Evolutionary conservation across 1,140 invertebrate species (phyloP), one percentile per base, ranked within the genome.

Genomic region (Drosophila navojoa): DNA sequence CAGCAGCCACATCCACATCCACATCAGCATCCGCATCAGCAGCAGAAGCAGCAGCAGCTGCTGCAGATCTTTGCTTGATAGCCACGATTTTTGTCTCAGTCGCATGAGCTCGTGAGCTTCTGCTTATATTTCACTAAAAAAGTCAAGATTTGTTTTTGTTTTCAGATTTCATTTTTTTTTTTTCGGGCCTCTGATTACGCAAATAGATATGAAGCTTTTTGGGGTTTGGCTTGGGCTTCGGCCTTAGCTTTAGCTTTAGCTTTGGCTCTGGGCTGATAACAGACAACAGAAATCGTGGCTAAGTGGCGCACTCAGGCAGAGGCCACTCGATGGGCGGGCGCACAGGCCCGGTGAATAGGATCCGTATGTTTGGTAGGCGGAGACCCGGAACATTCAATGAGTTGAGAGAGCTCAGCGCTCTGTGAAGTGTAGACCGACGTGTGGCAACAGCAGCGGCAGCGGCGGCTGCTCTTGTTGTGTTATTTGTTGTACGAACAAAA

Each of bases 351-450:
- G 66, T 74, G 61, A 70, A 82, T 45, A 55, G 68, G 64, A 35
- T 42, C 52, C 53, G 42, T 70, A 44, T 72, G 61, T 84, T 84
- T 76, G 42, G 54, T 68, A 72, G 79, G 79, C 84, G 73, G 74
- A 71, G 71, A 59, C 71, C 71, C 50, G 47, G 53, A 53, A 22
- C 38, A 22, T 7, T 38, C 35, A 38, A 38, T 38, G 35, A 38
- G 35, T 38, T 38, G 35, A 57, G 25, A 27, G 38, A 25, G 55
- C 55, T 57, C 63, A 13, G n/a, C 58, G 76, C 76, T 76, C 58
- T 45, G 49, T 79, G 79, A 82, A 89, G 79, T 82, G 79, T 68
- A 81, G 81, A 74, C 69, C 79, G 79, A 82, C 79, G 84, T 87
- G 84, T 67, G 76, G 72, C 72, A 59, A 52, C 67, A 32, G 49